A percentile compares a stretch with the other conserved stretches of the same genome.
Conservation (phyloP, 2,113 vertebrate genomes). For the Drymodes brunneopygia region DNA sequence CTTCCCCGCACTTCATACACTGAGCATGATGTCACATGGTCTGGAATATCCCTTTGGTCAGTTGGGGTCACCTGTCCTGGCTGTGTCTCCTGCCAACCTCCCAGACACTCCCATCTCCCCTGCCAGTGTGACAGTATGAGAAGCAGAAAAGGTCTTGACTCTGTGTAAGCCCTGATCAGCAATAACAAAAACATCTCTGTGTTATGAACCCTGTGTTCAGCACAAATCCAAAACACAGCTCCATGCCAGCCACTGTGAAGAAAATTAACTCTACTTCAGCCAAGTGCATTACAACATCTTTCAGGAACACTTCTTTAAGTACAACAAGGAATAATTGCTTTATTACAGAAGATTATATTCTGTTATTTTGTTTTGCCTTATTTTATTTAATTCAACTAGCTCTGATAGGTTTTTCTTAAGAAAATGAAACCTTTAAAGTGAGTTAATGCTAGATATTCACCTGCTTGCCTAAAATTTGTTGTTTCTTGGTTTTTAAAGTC, state of each 20-base stretch:
- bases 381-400: background rate
- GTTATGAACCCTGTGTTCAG: background rate
- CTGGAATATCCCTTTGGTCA: background rate
- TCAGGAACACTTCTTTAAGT: background rate
- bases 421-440: background rate
- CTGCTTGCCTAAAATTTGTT: background rate
- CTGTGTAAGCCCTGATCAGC: background rate
- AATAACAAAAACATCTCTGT: background rate
- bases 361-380: background rate
- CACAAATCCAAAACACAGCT: background rate
- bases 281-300: background rate
- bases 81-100: background rate
- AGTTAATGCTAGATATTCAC: background rate
- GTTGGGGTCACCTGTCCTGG: background rate
- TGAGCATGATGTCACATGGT: background rate
- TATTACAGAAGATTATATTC: background rate
- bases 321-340: background rate
- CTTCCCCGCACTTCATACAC: background rate
- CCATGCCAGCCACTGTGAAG: background rate
- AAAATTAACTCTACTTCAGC: background rate
- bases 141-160: background rate
- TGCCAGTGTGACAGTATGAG: fast-evolving
- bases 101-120: fast-evolving
- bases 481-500: background rate
- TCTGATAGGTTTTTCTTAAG: background rate